These are phyloP conservation scores for Cinclus cinclus DNA, from an alignment of 2,113 vertebrate species.

Conservation along the genomic window DNA sequence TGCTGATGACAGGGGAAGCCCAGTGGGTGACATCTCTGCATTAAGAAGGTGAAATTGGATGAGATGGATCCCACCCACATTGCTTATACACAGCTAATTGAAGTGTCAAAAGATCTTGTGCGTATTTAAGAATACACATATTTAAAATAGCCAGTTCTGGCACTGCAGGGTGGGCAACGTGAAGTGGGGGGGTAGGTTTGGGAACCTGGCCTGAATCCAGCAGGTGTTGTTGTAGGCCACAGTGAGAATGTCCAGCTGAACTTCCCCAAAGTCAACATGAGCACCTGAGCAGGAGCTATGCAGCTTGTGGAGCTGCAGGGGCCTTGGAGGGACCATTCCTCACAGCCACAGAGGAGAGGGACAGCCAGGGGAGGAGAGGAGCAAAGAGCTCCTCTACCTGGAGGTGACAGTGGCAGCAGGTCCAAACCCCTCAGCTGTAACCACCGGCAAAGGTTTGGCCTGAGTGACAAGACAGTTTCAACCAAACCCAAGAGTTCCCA, in stretches of 20 bases:
- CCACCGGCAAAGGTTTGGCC: not conserved
- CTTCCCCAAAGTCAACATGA: not conserved
- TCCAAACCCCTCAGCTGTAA: not conserved
- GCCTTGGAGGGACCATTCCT: not conserved
- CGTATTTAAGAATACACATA: accelerated
- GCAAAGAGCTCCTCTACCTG: accelerated
- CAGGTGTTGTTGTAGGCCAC: not conserved
- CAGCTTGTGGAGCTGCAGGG: not conserved
- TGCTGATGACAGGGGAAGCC: not conserved
- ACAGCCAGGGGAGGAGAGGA: not conserved
- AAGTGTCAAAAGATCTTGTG: not conserved
- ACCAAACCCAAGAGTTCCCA: not conserved
- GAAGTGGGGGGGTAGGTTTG: not conserved
- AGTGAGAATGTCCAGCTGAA: not conserved
- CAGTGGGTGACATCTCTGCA: not conserved
- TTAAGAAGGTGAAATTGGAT: not conserved
- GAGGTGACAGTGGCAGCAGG: not conserved
- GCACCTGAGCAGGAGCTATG: accelerated
- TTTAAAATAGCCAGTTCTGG: not conserved
- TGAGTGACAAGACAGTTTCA: not conserved
- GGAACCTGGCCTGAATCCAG: not conserved
- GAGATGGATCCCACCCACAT: slow-evolving; percentile 24
- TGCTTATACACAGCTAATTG: not conserved
- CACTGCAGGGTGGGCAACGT: not conserved
- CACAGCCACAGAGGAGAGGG: accelerated